Evolutionary conservation across 2,888 invertebrate species (phyloP), one percentile per base, ranked within the genome.

Genomic region (Drosophila rubida): DNA sequence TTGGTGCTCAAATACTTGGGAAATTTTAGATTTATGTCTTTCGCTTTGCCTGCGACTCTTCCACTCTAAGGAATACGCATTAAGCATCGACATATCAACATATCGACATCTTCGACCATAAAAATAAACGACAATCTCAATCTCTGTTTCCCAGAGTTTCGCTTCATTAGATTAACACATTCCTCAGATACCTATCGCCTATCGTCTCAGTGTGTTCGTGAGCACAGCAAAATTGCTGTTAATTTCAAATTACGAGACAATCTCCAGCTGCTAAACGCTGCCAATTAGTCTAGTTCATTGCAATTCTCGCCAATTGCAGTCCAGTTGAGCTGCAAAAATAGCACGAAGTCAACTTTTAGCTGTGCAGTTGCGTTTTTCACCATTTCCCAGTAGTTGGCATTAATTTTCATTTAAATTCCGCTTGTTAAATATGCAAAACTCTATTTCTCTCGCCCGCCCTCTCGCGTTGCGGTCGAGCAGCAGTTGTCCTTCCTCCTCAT

Each of bases 341-440:
- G 19, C 3, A 19, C 42, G 44, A 46, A 45, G 19, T 45, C 14
- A 37, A 30, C 46, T 19, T 50, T 25, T 32, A 11, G 19, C 35
- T 22, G 7, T 25, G 25, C 25, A 25, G 14, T 46, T 46, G 55
- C 11, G 14, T 35, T 35, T 55, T 53, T 41, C 14, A 45, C 25
- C 25, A 57, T 50, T 74, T 44, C 13, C 46, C 35, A 35, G 51
- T 54, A 66, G 45, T 65, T 74, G 66, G 42, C 59, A 80, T 87
- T 80, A 80, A 87, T 80, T 87, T 87, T 69, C 78, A 87, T 82
- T 82, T 80, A 87, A 84, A 84, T 87, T 87, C 76, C 62, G 55
- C 55, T 57, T 63, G 50, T 69, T 66, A 69, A 73, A 73, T 65
- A 75, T 66, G 78, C 74, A 78, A 73, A 73, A 62, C 49, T 59